phyloP scores from a whole-genome alignment of 2,797 vertebrate species.

The Scomberomorus guttatus region DNA sequence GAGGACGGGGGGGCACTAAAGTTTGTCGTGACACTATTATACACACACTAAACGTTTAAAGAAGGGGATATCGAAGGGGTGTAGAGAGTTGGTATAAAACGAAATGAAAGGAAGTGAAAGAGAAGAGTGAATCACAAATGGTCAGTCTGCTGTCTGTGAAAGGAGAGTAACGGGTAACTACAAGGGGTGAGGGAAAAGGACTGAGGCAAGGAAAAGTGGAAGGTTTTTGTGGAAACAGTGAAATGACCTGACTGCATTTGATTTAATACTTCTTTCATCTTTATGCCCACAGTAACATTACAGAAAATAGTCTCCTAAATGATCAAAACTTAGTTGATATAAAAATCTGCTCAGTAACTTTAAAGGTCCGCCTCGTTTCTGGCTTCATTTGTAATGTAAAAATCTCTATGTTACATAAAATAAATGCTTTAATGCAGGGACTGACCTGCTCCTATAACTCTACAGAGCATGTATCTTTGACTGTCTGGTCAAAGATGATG shows the following conservation, averaged over 20 bases:
- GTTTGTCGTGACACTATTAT: slow-evolving; percentile 59
- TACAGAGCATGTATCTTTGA: slow-evolving; percentile 29
- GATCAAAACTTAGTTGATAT: slow-evolving; percentile 6
- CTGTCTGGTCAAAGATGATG: slow-evolving; percentile 19
- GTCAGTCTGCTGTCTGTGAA: slow-evolving; percentile 52
- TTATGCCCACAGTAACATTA: slow-evolving; percentile 20
- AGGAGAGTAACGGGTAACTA: slow-evolving; percentile 33
- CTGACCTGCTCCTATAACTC: slow-evolving; percentile 25
- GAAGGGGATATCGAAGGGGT: slow-evolving; percentile 19
- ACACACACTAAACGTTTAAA: slow-evolving; percentile 60
- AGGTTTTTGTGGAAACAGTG: slow-evolving; percentile 10
- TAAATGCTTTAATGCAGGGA: slow-evolving; percentile 36
- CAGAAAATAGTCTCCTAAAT: slow-evolving; percentile 4
- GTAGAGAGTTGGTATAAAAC: slow-evolving; percentile 35
- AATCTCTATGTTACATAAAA: slow-evolving; percentile 33
- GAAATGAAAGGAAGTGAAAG: slow-evolving; percentile 58
- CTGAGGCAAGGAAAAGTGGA: slow-evolving; percentile 24
- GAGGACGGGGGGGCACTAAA: slow-evolving; percentile 55
- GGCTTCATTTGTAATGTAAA: slow-evolving; percentile 33
- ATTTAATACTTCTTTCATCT: background rate
- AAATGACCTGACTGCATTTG: slow-evolving; percentile 15
- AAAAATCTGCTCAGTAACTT: background rate
- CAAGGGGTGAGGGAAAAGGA: slow-evolving; percentile 20
- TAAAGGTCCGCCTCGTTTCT: background rate
- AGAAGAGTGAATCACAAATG: slow-evolving; percentile 71